These are phyloP conservation scores for Cataglyphis cursor DNA, from an alignment of 2,888 invertebrate species.

Conservation along the genomic window DNA sequence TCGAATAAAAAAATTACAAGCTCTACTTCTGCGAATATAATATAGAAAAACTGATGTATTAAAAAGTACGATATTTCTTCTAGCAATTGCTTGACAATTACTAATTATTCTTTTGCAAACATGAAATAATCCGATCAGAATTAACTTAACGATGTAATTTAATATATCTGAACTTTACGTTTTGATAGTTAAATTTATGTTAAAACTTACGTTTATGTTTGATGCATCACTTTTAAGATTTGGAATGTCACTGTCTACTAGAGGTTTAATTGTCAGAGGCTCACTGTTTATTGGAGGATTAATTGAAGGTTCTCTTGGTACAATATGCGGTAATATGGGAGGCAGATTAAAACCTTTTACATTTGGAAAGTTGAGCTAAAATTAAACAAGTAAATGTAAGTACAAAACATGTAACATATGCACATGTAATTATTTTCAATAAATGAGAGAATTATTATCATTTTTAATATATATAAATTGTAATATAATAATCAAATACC, in stretches of 20 bases:
- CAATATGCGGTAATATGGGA: background rate
- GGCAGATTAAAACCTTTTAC: background rate
- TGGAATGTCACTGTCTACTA: background rate
- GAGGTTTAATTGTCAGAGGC: background rate
- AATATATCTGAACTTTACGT: background rate
- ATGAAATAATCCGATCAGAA: background rate
- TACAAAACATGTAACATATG: background rate
- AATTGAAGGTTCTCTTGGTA: background rate
- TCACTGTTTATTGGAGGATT: background rate
- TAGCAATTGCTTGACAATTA: background rate
- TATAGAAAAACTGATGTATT: background rate
- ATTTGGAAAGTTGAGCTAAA: slow-evolving; percentile 15
- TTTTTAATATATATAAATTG: background rate
- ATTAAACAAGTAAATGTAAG: background rate
- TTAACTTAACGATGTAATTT: slow-evolving; percentile 1
- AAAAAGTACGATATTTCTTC: background rate
- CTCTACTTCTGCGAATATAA: background rate
- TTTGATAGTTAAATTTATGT: background rate
- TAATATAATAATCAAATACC: background rate
- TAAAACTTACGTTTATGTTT: background rate
- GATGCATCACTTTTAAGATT: background rate
- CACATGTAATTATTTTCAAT: background rate
- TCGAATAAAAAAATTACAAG: background rate
- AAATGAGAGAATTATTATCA: background rate
- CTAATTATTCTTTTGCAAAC: background rate